Percentiles rank a stretch among this genome's conserved stretches.
Evolutionary conservation across 2,888 invertebrate genomes (phyloP).

Genomic region (Coecobrya sp.): DNA sequence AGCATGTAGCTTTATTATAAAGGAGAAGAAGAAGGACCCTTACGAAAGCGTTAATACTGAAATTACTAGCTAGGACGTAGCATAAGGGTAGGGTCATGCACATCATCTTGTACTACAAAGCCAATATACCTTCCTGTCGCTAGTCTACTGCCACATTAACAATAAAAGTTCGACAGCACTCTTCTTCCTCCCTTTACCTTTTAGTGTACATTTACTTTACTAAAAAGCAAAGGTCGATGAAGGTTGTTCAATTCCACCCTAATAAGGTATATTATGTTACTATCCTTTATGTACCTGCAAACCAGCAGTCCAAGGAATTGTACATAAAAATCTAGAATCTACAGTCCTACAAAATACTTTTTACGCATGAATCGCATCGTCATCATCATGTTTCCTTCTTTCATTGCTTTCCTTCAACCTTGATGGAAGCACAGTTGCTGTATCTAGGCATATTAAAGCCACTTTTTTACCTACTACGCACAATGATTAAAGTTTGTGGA

Average conservation of each 20-base stretch:
- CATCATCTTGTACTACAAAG: too few species aligned
- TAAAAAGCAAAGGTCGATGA: slow-evolving; percentile 62
- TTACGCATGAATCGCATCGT: not conserved
- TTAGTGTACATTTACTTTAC: not conserved
- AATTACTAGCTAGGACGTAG: too few species aligned
- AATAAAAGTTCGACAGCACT: slow-evolving; percentile 29
- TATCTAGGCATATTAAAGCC: slow-evolving; percentile 52
- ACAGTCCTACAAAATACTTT: not conserved
- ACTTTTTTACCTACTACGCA: slow-evolving; percentile 32
- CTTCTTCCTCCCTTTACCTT: not conserved
- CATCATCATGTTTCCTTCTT: slow-evolving; percentile 26
- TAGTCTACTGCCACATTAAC: not conserved
- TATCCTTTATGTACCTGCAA: too few species aligned
- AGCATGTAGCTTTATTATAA: too few species aligned
- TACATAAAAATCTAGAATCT: not conserved
- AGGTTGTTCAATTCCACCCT: slow-evolving; percentile 59
- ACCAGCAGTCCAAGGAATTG: too few species aligned
- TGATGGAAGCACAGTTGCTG: not conserved
- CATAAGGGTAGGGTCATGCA: too few species aligned
- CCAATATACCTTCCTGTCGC: too few species aligned
- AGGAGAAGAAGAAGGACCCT: too few species aligned
- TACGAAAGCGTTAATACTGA: too few species aligned
- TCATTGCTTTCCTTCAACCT: slow-evolving; percentile 19
- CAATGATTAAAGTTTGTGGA: slow-evolving; percentile 2
- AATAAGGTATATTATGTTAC: too few species aligned